Base-by-base conservation (phyloP, 2,113 vertebrate species). In the Mola mola region DNA sequence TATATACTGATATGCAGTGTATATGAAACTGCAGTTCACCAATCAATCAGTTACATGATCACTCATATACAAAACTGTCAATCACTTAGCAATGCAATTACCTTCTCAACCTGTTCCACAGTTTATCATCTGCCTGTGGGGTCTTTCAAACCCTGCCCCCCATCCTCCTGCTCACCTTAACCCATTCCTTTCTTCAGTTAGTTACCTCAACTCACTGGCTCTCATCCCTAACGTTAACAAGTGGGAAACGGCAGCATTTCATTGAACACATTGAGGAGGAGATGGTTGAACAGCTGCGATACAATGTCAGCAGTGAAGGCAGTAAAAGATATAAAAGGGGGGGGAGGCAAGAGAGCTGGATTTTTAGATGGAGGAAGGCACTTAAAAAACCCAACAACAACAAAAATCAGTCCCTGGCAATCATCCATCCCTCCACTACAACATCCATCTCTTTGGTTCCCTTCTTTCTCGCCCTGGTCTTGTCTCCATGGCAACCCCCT, bases 401-500 rank as follows among this genome's bases (percentile, higher is more conserved):
- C 53, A 44, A 60, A 72, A 73, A 80, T 47, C 69, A 48, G 68
- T 75, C 67, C 43, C 68, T 84, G 72, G 72, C 74, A 66, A 75
- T 82, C 75, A 66, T 81, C 78, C 71, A 80, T 74, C 66, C 50
- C 62, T 76, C 48, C 69, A 55, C 42, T 69, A 53, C 66, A 68
- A 43, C 69, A 79, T 87, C 81, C 60, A 69, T 78, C 79, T 84
- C 77, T 75, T 47, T 1, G n/a, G 58, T 61, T 84, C 59, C 72
- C 66, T 75, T 63, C 74, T 60, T 74, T 73, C 66, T 83, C 69
- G 28, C 83, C 81, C 79, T 81, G 83, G 81, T 83, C 86, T 82
- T 72, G 85, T 89, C 87, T 83, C 87, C 81, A 88, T 87, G 78
- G 82, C 79, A 88, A 89, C 85, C 82, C 74, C 85, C 82, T 85